These are phyloP conservation scores for Noctuana brunneofusca DNA, from an alignment of 2,888 invertebrate genomes.

Conservation along the genomic window DNA sequence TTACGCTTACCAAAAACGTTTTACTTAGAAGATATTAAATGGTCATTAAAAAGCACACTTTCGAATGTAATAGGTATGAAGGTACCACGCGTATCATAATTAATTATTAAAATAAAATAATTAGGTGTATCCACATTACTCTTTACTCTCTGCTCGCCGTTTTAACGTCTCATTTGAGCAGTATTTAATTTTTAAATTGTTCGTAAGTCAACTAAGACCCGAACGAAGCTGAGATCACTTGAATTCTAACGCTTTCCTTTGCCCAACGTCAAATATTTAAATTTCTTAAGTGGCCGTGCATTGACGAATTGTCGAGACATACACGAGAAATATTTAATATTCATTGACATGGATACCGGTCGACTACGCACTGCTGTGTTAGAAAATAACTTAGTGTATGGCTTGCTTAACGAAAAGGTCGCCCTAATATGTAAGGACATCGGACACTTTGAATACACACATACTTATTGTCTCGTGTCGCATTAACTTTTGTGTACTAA, in stretches of 20 bases:
- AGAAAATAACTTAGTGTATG: slow-evolving; percentile 53
- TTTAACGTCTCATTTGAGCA: slow-evolving; percentile 74
- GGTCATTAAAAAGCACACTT: no score
- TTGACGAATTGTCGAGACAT: slow-evolving; percentile 73
- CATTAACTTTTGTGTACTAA: slow-evolving; percentile 80
- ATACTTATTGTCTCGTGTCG: slow-evolving; percentile 68
- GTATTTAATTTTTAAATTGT: slow-evolving; percentile 80
- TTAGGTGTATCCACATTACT: slow-evolving; percentile 50
- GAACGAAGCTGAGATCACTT: slow-evolving; percentile 77
- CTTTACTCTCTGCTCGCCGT: slow-evolving; percentile 56
- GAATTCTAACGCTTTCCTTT: slow-evolving; percentile 83
- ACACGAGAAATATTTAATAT: slow-evolving; percentile 75
- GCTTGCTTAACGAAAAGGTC: slow-evolving; percentile 46
- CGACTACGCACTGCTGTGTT: slow-evolving; percentile 53
- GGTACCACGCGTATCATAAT: no score
- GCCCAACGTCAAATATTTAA: slow-evolving; percentile 80
- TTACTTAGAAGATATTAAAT: neutral
- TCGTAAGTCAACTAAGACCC: slow-evolving; percentile 76
- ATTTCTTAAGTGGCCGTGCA: slow-evolving; percentile 81
- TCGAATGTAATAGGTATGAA: no score
- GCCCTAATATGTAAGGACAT: slow-evolving; percentile 59
- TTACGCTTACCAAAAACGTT: neutral
- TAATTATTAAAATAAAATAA: neutral
- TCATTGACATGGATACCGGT: slow-evolving; percentile 64
- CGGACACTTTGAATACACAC: slow-evolving; percentile 60